Base-by-base conservation (phyloP, 2,113 vertebrate genomes). In the Condylura cristata region DNA sequence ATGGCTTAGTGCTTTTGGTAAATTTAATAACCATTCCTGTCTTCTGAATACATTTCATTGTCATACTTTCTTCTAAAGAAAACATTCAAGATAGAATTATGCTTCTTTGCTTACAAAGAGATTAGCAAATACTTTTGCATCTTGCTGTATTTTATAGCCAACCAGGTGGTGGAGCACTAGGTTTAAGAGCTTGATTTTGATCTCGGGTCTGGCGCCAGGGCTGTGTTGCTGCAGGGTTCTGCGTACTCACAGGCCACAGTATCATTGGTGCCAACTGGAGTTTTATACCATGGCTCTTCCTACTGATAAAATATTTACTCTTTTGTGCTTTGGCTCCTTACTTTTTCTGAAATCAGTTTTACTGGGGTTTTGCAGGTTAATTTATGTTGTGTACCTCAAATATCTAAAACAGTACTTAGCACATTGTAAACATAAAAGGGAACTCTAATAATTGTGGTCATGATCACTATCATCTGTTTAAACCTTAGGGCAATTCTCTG, bases 221-320 rank as follows among this genome's bases (percentile, higher is more conserved):
- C 37, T 10, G 0, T 2, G 0, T 17, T 1, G 5, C 6, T 17
- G 28, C 34, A 22, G 56, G 12, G 37, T 20, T 18, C 0, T 0
- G n/a, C 5, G 8, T 18, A 8, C 8, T 22, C 1, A 63, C 1
- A 20, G 4, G n/a, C 34, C 32, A 26, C 1, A 28, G 34, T 12
- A 32, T 8, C 20, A 3, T 0, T 20, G 12, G 11, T 72, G 44
- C 56, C 63, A 60, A 16, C 39, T 53, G 8, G 39, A 72, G 14
- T 41, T 86, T 24, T 3, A 46, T 28, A 41, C 37, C 56, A 16
- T 22, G 24, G 18, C 17, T 3, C 16, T 71, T 87, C 39, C 80
- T 58, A 44, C 39, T 18, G 18, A 13, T 28, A 53, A 65, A 10
- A 41, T 51, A n/a, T 32, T 53, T 76, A 10, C 84, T 91, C 28